Percentiles rank a stretch among this genome's conserved stretches.
Conservation (phyloP, 2,888 invertebrate species). For the Plagiodera versicolora region DNA sequence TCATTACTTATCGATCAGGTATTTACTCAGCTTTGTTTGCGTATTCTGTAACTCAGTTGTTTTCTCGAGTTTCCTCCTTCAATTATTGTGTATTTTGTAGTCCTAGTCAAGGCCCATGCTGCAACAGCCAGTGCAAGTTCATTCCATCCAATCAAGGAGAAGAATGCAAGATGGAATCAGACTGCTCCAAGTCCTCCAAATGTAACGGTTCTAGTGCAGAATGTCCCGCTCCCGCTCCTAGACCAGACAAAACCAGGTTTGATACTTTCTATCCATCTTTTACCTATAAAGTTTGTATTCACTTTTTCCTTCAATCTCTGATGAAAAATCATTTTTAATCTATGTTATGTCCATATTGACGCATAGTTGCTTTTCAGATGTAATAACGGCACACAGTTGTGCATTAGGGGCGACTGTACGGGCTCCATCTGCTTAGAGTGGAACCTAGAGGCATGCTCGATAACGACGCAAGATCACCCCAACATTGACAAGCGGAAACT, state of each 20-base stretch:
- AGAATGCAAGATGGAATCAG: slow-evolving; percentile 81
- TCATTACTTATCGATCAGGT: no score
- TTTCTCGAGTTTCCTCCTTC: no score
- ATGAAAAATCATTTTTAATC: no score
- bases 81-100: slow-evolving; percentile 47
- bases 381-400: slow-evolving; percentile 88
- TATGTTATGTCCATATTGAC: no score
- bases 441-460: slow-evolving; percentile 93
- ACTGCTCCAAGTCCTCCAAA: slow-evolving; percentile 85
- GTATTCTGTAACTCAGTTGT: no score
- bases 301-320: no score
- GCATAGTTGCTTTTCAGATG: slow-evolving; percentile 62
- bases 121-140: slow-evolving; percentile 81
- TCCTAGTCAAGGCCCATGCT: slow-evolving; percentile 98
- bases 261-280: not conserved
- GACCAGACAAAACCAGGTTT: slow-evolving; percentile 75
- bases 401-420: slow-evolving; percentile 87
- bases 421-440: slow-evolving; percentile 95
- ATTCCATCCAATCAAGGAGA: slow-evolving; percentile 65
- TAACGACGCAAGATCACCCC: slow-evolving; percentile 75
- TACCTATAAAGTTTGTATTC: no score
- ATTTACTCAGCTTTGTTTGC: no score
- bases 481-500: slow-evolving; percentile 81
- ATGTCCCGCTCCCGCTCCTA: slow-evolving; percentile 82
- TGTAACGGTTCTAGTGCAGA: slow-evolving; percentile 85